Conservation (phyloP, 2,113 vertebrate genomes). For the Chaetops frenatus region DNA sequence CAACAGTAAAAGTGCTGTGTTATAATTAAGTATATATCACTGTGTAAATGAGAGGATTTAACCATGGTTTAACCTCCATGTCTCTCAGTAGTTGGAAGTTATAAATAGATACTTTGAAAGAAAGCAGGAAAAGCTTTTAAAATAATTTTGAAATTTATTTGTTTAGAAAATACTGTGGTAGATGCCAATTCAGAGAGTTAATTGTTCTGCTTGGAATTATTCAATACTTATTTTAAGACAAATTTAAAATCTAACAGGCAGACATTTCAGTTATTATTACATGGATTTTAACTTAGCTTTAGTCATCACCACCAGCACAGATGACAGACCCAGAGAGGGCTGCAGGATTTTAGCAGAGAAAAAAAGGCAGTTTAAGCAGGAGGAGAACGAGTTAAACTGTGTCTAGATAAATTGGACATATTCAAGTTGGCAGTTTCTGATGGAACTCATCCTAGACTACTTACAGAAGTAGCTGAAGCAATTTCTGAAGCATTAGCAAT, state of each 20-base stretch:
- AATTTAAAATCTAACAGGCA: background rate
- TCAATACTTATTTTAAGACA: background rate
- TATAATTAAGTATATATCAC: background rate
- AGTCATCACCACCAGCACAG: background rate
- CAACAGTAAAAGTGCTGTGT: background rate
- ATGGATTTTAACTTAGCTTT: background rate
- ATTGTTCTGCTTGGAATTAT: background rate
- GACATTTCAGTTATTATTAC: background rate
- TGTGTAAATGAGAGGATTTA: background rate
- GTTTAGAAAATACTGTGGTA: background rate
- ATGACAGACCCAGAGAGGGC: background rate
- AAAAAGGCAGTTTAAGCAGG: background rate
- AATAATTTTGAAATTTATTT: background rate
- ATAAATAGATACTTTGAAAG: background rate
- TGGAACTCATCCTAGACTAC: background rate
- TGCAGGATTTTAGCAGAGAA: background rate
- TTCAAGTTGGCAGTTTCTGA: background rate
- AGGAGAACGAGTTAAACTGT: background rate
- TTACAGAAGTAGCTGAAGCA: background rate
- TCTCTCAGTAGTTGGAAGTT: background rate
- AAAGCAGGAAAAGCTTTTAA: background rate
- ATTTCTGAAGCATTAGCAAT: background rate
- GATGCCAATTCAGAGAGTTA: background rate
- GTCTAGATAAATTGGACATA: background rate
- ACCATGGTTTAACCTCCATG: background rate